Conservation (phyloP, 2,888 invertebrate species). For the Melolontha melolontha region DNA sequence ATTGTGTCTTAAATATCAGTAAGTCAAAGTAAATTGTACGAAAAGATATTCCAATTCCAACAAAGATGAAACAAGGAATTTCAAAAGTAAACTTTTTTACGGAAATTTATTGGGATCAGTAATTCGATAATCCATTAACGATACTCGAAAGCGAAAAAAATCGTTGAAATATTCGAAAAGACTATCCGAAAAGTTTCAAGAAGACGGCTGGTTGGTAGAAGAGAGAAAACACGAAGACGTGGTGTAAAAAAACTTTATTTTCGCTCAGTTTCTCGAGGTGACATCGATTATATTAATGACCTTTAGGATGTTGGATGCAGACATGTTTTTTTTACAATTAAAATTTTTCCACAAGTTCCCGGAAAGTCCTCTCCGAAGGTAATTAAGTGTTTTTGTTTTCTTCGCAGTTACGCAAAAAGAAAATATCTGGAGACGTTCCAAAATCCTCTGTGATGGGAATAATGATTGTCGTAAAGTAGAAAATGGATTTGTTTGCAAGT, state of each 20-base stretch:
- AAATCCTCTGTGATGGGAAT: not conserved
- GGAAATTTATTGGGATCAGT: constrained; percentile 4
- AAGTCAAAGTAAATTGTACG: too few relatives aligned
- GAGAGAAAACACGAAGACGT: not conserved
- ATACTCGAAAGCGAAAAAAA: not conserved
- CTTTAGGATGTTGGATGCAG: constrained; percentile 19
- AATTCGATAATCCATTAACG: constrained; percentile 21
- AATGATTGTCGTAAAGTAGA: constrained; percentile 2
- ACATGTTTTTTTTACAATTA: constrained; percentile 24
- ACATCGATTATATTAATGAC: constrained; percentile 42
- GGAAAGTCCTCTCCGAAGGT: constrained; percentile 3
- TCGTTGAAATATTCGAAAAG: constrained; percentile 14
- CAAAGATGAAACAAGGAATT: too few relatives aligned
- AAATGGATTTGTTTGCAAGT: constrained; percentile 8
- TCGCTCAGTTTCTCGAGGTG: constrained; percentile 25
- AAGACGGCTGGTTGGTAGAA: not conserved
- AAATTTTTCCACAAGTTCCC: constrained; percentile 19
- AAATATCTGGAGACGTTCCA: constrained; percentile 11
- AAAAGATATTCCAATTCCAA: too few relatives aligned
- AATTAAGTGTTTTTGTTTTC: constrained; percentile 36
- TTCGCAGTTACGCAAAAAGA: constrained; percentile 3
- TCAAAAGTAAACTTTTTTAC: too few relatives aligned
- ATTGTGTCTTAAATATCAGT: too few relatives aligned
- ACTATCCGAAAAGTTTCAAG: constrained; percentile 12
- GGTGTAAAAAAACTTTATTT: constrained; percentile 22